Percentiles rank a stretch among this genome's conserved stretches.
These are phyloP conservation scores for Colostygia pectinataria DNA, from an alignment of 2,888 invertebrate genomes.

Conservation along the genomic window DNA sequence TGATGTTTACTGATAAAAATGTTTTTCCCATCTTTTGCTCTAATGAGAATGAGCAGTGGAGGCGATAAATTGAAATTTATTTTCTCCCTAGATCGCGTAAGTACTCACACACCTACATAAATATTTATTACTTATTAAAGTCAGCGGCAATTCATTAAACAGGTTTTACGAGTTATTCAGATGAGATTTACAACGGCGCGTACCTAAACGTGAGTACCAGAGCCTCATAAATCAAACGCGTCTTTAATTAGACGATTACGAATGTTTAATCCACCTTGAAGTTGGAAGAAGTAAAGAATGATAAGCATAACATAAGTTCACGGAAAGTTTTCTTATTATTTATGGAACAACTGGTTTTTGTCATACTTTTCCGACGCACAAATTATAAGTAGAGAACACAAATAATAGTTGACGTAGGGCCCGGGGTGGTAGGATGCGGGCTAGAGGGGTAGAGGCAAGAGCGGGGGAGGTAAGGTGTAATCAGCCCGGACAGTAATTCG, in stretches of 20 bases:
- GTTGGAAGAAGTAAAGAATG: conserved; percentile 38
- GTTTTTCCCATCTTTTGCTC: conserved; percentile 61
- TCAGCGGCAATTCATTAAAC: conserved; percentile 64
- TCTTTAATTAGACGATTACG: conserved; percentile 50
- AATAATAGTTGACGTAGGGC: conserved; percentile 78
- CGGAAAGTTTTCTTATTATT: conserved; percentile 70
- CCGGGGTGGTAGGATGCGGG: conserved; percentile 50
- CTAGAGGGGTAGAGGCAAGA: conserved; percentile 35
- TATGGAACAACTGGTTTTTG: conserved; percentile 75
- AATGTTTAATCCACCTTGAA: conserved; percentile 48
- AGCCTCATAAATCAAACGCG: conserved; percentile 11
- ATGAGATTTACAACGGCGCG: conserved; percentile 49
- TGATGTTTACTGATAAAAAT: conserved; percentile 61
- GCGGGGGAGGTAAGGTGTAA: conserved; percentile 62
- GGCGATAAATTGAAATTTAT: conserved; percentile 72
- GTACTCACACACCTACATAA: conserved; percentile 54
- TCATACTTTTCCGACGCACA: conserved; percentile 74
- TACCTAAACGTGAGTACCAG: conserved; percentile 4
- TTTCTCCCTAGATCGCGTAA: conserved; percentile 54
- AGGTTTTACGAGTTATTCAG: conserved; percentile 62
- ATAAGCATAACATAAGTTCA: conserved; percentile 61
- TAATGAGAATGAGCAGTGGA: conserved; percentile 67
- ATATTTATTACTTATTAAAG: conserved; percentile 69
- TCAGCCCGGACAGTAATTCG: conserved; percentile 81
- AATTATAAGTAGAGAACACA: conserved; percentile 80